Percentiles rank a stretch among this genome's conserved stretches.
phyloP scores from a whole-genome alignment of 2,888 invertebrate genomes.

The Ectropis crepuscularia region DNA sequence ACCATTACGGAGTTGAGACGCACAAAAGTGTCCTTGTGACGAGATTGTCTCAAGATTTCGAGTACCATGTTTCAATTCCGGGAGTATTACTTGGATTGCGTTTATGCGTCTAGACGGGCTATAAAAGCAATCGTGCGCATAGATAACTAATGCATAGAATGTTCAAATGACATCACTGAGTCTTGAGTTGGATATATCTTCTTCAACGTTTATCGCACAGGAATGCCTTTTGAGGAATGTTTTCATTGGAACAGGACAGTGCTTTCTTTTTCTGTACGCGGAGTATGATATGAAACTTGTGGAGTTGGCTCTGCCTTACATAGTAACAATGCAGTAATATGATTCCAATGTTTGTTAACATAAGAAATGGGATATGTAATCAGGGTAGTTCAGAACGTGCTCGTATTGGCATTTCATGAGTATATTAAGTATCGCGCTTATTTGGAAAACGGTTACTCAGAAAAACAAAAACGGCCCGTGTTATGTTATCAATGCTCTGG shows the following conservation, averaged over 20 bases:
- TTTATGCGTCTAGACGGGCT: conserved; percentile 27
- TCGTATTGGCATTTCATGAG: conserved; percentile 1
- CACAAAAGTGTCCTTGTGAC: background rate
- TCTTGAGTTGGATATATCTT: conserved; percentile 31
- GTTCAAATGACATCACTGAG: conserved; percentile 33
- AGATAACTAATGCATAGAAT: conserved; percentile 35
- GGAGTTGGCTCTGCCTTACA: conserved; percentile 28
- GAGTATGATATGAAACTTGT: conserved; percentile 28
- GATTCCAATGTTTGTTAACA: background rate
- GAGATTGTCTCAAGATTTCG: conserved; percentile 1
- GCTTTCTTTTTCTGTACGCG: conserved; percentile 36
- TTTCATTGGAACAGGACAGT: conserved; percentile 35
- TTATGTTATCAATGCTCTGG: too few relatives aligned
- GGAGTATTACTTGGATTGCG: conserved; percentile 10
- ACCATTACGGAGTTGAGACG: too few relatives aligned
- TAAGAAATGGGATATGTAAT: background rate
- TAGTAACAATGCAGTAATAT: background rate
- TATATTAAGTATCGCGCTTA: background rate
- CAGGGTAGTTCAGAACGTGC: background rate
- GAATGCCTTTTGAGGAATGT: conserved; percentile 33
- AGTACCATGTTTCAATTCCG: conserved; percentile 9
- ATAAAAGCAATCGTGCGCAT: conserved; percentile 28
- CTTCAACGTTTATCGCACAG: conserved; percentile 32
- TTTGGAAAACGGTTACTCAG: too few relatives aligned
- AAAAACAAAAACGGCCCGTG: too few relatives aligned